phyloP scores from a whole-genome alignment of 2,797 vertebrate species.

The Xiphophorus birchmanni region DNA sequence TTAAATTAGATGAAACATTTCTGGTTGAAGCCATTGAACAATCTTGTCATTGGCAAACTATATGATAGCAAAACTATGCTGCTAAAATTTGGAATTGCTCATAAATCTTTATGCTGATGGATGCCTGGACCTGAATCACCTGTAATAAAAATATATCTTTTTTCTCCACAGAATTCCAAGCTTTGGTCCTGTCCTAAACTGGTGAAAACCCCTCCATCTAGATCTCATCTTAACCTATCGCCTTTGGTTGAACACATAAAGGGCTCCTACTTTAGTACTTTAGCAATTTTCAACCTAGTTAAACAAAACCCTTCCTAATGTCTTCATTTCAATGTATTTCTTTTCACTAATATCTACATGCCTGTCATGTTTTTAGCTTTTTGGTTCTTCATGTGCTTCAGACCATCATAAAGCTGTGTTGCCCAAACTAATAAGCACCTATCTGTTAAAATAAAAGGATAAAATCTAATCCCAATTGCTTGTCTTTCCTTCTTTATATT shows the following conservation, averaged over 20 bases:
- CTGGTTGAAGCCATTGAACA: not conserved
- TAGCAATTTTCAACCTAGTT: constrained; percentile 30
- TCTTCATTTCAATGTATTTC: constrained; percentile 27
- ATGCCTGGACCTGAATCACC: not conserved
- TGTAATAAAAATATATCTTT: constrained; percentile 6
- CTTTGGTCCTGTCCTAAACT: constrained; percentile 90
- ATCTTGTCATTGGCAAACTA: not conserved
- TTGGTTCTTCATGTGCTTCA: constrained; percentile 58
- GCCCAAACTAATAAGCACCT: constrained; percentile 64
- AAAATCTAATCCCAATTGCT: constrained; percentile 48
- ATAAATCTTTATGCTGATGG: not conserved
- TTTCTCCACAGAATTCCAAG: constrained; percentile 89
- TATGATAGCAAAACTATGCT: not conserved
- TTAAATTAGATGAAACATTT: not conserved
- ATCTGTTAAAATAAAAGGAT: constrained; percentile 74
- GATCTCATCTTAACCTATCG: not conserved
- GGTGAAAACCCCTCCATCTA: constrained; percentile 30
- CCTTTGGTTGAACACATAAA: constrained; percentile 33
- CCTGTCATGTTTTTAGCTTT: constrained; percentile 30
- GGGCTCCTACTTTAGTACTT: constrained; percentile 42
- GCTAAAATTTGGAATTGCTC: not conserved
- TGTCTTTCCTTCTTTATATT: constrained; percentile 13
- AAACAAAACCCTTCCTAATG: constrained; percentile 14
- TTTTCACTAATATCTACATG: constrained; percentile 39
- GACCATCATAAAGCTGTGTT: constrained; percentile 38